These are phyloP conservation scores for Adelges cooleyi DNA, from an alignment of 1,140 invertebrate species.

Conservation along the genomic window DNA sequence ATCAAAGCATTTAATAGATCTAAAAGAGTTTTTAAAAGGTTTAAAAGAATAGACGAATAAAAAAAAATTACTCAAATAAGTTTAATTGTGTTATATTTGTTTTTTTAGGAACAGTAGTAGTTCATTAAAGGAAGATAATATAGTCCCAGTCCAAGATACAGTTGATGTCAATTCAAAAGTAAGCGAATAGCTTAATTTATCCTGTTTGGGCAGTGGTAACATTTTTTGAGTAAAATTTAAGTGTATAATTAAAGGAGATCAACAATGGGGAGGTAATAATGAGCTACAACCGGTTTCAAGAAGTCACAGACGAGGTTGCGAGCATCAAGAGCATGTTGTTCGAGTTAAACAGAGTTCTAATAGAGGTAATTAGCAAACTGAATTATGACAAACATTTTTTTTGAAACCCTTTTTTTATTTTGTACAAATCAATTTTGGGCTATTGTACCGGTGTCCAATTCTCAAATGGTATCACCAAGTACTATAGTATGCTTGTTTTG, in stretches of 20 bases:
- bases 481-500: too few relatives aligned
- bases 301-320: conserved; percentile 15
- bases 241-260: conserved; percentile 12
- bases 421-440: too few relatives aligned
- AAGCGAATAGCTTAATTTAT: neutral
- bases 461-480: too few relatives aligned
- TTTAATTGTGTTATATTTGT: neutral
- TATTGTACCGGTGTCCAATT: too few relatives aligned
- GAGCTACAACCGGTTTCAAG: conserved; percentile 20
- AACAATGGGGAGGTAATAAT: conserved; percentile 14
- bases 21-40: conserved; percentile 24
- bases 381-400: too few relatives aligned
- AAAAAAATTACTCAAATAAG: neutral
- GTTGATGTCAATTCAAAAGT: conserved; percentile 3
- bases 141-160: neutral
- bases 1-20: conserved; percentile 24
- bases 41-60: neutral
- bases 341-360: conserved; percentile 11
- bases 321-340: conserved; percentile 23
- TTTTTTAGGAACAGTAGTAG: conserved; percentile 19
- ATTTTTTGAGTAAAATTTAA: conserved; percentile 23
- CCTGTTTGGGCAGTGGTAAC: neutral
- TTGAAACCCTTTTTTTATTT: too few relatives aligned
- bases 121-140: conserved; percentile 9
- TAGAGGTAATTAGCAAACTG: conserved; percentile 6